A percentile compares a stretch with the other conserved stretches of the same genome.
phyloP scores from a whole-genome alignment of 1,140 invertebrate species.

The Physella acuta region DNA sequence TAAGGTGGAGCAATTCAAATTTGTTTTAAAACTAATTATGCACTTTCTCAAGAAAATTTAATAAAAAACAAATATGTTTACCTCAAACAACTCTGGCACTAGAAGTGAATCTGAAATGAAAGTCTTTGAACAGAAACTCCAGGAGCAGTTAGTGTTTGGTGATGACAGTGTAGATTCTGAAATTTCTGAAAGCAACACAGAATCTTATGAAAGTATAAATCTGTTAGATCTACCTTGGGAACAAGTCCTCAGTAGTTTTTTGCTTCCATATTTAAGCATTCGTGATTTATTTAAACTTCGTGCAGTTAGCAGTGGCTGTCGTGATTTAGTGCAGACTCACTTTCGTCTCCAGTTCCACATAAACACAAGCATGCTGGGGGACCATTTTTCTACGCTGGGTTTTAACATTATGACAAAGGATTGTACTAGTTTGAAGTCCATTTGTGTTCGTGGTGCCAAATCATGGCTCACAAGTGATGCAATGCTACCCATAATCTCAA shows the following conservation, averaged over 20 bases:
- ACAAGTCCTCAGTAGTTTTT: conserved; percentile 44
- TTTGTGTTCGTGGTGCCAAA: conserved; percentile 53
- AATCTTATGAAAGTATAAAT: conserved; percentile 14
- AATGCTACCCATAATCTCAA: conserved; percentile 46
- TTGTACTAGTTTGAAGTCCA: conserved; percentile 31
- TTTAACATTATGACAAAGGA: conserved; percentile 43
- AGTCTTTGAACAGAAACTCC: not conserved
- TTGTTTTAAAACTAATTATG: no score
- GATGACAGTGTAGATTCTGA: not conserved
- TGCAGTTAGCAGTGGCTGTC: conserved; percentile 30
- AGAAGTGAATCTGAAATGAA: not conserved
- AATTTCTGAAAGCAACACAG: not conserved
- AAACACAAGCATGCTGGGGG: conserved; percentile 36
- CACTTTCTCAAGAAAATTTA: no score
- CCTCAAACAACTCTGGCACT: no score
- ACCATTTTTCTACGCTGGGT: conserved; percentile 33
- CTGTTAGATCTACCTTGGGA: conserved; percentile 49
- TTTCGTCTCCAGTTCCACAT: conserved; percentile 37
- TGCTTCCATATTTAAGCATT: conserved; percentile 39
- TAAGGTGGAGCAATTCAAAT: no score
- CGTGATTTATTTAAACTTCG: conserved; percentile 41
- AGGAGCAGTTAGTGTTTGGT: not conserved
- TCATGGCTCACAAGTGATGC: conserved; percentile 52
- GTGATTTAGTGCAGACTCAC: conserved; percentile 37
- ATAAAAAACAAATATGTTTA: no score